These are phyloP conservation scores for Acanthopleura granulata DNA, from an alignment of 2,888 invertebrate genomes.

Conservation along the genomic window DNA sequence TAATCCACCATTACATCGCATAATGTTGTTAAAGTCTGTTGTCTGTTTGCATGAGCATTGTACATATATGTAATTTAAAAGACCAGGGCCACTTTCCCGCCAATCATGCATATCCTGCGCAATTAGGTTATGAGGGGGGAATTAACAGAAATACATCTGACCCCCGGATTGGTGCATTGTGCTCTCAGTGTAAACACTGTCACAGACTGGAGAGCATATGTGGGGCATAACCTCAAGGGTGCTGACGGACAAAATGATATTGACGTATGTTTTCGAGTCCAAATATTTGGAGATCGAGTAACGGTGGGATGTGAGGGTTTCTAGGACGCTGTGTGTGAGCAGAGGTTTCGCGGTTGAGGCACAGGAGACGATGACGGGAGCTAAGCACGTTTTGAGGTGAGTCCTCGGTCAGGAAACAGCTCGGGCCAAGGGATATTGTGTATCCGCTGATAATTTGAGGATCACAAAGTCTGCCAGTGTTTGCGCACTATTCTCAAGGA, in stretches of 20 bases:
- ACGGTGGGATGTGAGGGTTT: conserved; percentile 1
- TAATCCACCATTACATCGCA: too few species aligned
- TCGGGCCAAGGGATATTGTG: neutral
- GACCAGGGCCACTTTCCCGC: too few species aligned
- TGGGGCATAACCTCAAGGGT: neutral
- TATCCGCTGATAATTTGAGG: neutral
- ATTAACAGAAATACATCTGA: too few species aligned
- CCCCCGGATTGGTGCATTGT: too few species aligned
- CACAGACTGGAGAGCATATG: neutral
- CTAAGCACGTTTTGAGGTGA: neutral
- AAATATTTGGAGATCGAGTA: conserved; percentile 3
- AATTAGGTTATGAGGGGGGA: too few species aligned
- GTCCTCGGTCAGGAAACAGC: neutral
- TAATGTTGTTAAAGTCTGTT: too few species aligned
- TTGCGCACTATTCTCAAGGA: neutral
- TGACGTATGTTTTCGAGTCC: conserved; percentile 5
- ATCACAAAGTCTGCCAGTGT: conserved; percentile 10
- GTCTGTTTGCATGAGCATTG: too few species aligned
- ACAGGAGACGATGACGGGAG: neutral
- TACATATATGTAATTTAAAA: too few species aligned
- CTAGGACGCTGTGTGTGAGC: neutral
- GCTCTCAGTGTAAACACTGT: neutral
- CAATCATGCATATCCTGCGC: too few species aligned
- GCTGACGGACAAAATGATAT: neutral
- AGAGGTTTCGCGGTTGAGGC: neutral